Conservation (phyloP, 1,140 invertebrate species). For the Hestina assimilis region DNA sequence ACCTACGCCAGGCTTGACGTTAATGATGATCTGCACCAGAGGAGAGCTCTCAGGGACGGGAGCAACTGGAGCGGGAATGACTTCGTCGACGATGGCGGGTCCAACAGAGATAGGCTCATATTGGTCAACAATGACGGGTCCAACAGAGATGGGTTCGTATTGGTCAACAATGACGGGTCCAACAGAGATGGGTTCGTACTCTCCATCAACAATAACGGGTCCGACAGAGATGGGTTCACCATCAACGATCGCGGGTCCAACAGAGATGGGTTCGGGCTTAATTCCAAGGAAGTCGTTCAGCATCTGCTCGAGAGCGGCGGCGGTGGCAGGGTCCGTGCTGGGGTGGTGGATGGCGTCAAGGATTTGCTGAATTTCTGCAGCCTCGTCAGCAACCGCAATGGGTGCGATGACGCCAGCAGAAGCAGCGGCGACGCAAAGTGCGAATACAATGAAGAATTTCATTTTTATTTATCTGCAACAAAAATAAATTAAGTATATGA, state of each 20-base stretch:
- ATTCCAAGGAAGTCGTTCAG: slow-evolving; percentile 37
- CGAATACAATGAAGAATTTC: slow-evolving; percentile 22
- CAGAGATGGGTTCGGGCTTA: slow-evolving; percentile 23
- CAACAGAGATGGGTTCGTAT: slow-evolving; percentile 26
- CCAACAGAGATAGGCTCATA: slow-evolving; percentile 18
- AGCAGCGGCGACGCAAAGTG: slow-evolving; percentile 49
- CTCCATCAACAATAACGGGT: neutral
- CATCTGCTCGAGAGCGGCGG: slow-evolving; percentile 48
- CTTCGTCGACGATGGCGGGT: slow-evolving; percentile 33
- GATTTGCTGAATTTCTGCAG: slow-evolving; percentile 46
- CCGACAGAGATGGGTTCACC: slow-evolving; percentile 3
- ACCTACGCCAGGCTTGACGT: slow-evolving; percentile 35
- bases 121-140: slow-evolving; percentile 27
- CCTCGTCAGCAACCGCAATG: slow-evolving; percentile 9
- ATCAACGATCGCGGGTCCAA: slow-evolving; percentile 36
- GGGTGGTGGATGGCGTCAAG: slow-evolving; percentile 59
- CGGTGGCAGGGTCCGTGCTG: slow-evolving; percentile 58
- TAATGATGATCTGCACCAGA: slow-evolving; percentile 57
- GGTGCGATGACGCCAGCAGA: slow-evolving; percentile 39
- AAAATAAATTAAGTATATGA: neutral
- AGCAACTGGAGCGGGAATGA: slow-evolving; percentile 17
- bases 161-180: slow-evolving; percentile 25
- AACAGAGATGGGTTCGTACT: too few species aligned
- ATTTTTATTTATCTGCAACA: neutral
- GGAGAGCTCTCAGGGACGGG: slow-evolving; percentile 27